These are phyloP conservation scores for Syndactyla subalaris DNA, from an alignment of 2,797 vertebrate species.

Conservation along the genomic window DNA sequence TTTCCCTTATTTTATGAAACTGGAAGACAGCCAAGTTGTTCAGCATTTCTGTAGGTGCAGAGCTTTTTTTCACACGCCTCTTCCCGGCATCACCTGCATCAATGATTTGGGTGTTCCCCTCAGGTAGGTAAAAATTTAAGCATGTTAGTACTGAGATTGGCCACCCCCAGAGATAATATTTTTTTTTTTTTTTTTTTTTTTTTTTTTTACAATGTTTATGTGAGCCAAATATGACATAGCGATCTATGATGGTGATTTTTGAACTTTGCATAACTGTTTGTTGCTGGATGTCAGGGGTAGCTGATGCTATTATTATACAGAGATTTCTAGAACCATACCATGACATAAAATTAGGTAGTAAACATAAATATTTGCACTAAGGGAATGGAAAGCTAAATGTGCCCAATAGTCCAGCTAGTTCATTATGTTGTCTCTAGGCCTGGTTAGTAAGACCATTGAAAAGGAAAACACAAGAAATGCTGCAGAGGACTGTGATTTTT, in stretches of 20 bases:
- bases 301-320: not conserved
- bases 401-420: not conserved
- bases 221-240: not conserved
- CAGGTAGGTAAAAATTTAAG: slow-evolving; percentile 51
- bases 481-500: not conserved
- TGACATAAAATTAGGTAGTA: not conserved
- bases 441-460: not conserved
- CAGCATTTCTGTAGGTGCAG: not conserved
- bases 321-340: not conserved
- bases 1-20: slow-evolving; percentile 51
- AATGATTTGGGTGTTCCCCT: slow-evolving; percentile 51
- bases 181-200: not conserved
- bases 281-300: not conserved
- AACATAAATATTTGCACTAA: not conserved
- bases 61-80: slow-evolving; percentile 24
- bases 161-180: slow-evolving; percentile 47
- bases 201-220: not conserved
- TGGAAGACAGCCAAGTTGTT: slow-evolving; percentile 49
- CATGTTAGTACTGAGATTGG: slow-evolving; percentile 53
- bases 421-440: not conserved
- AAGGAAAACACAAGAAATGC: not conserved
- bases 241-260: not conserved
- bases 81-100: slow-evolving; percentile 58
- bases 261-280: not conserved
- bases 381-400: not conserved